Evolutionary conservation across 2,797 vertebrate genomes (phyloP).

Genomic region (Pygocentrus nattereri): DNA sequence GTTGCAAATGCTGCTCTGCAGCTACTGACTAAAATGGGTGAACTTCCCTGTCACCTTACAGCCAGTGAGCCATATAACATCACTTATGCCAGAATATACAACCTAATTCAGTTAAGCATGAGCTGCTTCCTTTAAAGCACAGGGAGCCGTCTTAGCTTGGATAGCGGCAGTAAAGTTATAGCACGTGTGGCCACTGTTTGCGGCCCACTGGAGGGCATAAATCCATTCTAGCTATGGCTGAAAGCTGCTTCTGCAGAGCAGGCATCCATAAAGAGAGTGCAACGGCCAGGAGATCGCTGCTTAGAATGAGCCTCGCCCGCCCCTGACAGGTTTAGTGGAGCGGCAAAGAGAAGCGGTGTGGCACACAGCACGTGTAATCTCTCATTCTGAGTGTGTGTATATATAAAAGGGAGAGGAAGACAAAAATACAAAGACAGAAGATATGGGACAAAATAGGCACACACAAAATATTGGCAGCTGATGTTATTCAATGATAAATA

Average conservation of each 20-base stretch:
- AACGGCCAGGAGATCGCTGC: conserved; percentile 31
- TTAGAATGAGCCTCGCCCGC: conserved; percentile 41
- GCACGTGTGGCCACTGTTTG: conserved; percentile 65
- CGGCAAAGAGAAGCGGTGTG: conserved; percentile 44
- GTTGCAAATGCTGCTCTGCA: neutral
- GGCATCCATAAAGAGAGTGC: conserved; percentile 41
- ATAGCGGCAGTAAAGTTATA: conserved; percentile 66
- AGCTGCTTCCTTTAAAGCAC: conserved; percentile 42
- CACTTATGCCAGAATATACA: conserved; percentile 38
- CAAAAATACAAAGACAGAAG: neutral
- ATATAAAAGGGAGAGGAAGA: conserved; percentile 3
- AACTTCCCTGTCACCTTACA: conserved; percentile 17
- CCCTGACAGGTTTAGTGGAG: conserved; percentile 54
- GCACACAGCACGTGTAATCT: conserved; percentile 39
- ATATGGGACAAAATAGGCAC: neutral
- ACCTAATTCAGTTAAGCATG: conserved; percentile 34
- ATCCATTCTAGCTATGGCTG: conserved; percentile 50
- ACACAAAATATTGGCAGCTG: neutral
- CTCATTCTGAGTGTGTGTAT: neutral
- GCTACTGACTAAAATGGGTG: conserved; percentile 34
- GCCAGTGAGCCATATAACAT: conserved; percentile 39
- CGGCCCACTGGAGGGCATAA: conserved; percentile 63
- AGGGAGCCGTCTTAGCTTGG: conserved; percentile 43
- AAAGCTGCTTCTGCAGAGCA: conserved; percentile 48
- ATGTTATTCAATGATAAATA: neutral